Percentiles rank a stretch among this genome's conserved stretches.
Evolutionary conservation across 2,113 vertebrate genomes (phyloP).

Genomic region (Anhinga rufa): DNA sequence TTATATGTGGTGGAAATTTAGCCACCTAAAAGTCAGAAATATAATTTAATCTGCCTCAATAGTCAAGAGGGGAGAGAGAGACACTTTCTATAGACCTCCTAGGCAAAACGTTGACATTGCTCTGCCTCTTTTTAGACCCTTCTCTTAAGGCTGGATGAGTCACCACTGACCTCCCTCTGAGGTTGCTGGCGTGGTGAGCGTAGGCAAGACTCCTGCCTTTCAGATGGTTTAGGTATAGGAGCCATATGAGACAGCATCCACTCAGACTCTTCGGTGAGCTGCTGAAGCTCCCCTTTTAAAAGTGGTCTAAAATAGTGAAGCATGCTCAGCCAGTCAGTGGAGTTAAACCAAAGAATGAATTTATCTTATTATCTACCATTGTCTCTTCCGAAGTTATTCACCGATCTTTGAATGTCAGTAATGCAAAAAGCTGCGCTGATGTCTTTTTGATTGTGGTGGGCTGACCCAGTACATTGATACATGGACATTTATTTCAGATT

Average conservation of each 20-base stretch:
- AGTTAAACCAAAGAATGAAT: background rate
- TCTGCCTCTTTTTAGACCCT: background rate
- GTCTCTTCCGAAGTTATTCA: background rate
- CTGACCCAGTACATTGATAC: background rate
- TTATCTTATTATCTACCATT: background rate
- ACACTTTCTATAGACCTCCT: background rate
- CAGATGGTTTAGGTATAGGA: background rate
- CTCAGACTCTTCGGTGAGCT: background rate
- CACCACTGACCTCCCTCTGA: background rate
- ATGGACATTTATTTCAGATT: background rate
- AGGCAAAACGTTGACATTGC: background rate
- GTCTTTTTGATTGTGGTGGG: background rate
- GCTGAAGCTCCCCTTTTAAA: background rate
- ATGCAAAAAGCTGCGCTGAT: background rate
- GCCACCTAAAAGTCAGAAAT: background rate
- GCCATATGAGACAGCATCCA: background rate
- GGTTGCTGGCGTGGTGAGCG: rapidly evolving
- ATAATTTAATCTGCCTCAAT: background rate
- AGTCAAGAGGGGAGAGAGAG: background rate
- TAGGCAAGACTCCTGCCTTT: background rate
- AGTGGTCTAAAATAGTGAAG: background rate
- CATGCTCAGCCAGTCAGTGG: background rate
- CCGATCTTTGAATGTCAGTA: background rate
- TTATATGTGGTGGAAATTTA: background rate
- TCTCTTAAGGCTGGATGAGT: background rate